Conservation (phyloP, 2,888 invertebrate genomes). For the Alcis repandata region DNA sequence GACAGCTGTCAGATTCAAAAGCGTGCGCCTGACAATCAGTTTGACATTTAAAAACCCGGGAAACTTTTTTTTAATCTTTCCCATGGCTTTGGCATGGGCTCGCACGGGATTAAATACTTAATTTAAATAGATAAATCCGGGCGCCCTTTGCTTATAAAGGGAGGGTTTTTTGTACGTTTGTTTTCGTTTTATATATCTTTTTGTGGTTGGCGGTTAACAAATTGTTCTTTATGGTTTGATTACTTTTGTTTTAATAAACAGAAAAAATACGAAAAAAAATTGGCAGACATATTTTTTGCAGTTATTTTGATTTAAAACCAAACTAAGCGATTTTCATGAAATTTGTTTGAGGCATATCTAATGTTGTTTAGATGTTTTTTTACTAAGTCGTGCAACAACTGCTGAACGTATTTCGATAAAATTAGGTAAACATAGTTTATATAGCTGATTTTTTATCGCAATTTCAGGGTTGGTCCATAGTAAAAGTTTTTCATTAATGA, state of each 20-base stretch:
- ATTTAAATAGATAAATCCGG: conserved; percentile 17
- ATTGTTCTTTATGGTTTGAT: not conserved
- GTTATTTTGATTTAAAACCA: too few relatives aligned
- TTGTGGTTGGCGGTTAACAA: conserved; percentile 2
- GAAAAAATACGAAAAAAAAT: too few relatives aligned
- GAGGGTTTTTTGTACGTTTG: not conserved
- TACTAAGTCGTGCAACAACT: too few relatives aligned
- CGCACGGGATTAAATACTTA: conserved; percentile 19
- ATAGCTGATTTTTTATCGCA: too few relatives aligned
- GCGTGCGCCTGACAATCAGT: conserved; percentile 21
- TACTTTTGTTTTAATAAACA: not conserved
- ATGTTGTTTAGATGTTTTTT: too few relatives aligned
- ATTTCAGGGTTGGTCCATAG: too few relatives aligned
- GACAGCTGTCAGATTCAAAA: conserved; percentile 16
- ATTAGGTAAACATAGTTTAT: too few relatives aligned
- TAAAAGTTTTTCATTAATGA: too few relatives aligned
- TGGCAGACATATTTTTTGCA: too few relatives aligned
- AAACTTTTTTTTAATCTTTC: conserved; percentile 27
- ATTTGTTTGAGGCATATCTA: too few relatives aligned
- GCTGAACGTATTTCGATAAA: too few relatives aligned
- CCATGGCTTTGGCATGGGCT: conserved; percentile 11
- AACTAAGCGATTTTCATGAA: too few relatives aligned
- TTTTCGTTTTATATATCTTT: conserved; percentile 1
- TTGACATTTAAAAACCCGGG: conserved; percentile 27
- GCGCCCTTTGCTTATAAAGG: not conserved